Evolutionary conservation across 2,113 vertebrate species (phyloP), one percentile per base, ranked within the genome.

Genomic region (Microcebus lehilahytsara): DNA sequence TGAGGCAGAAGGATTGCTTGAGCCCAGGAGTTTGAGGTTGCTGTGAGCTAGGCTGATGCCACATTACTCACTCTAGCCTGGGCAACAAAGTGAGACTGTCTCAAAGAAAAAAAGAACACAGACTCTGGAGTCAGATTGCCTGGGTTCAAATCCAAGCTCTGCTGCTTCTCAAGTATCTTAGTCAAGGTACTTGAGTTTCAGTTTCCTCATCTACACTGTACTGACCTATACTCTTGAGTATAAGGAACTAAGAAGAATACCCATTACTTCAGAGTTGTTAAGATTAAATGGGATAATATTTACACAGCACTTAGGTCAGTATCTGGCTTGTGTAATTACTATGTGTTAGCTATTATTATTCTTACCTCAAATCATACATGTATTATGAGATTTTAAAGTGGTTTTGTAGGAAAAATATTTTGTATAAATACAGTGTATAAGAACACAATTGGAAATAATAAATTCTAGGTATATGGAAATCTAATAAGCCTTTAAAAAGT

Each of bases 281-380:
- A 19, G 56, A 85, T 89, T 80, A 89, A 78, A 85, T 95, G 51
- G 93, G n/a, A 93, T 84, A 72, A 32, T 60, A 88, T 67, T 87
- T 91, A 93, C 40, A 93, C 72, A 96, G 56, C 53, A 86, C 19
- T 93, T 95, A 90, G 27, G 58, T 89, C 51, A 85, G n/a, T 81
- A 30, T 83, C 56, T 77, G 13, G n/a, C 62, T 85, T 80, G 49
- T 37, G 9, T 85, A 56, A 42, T 46, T 93, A 58, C 23, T 51
- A 62, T 77, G 19, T 75, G 32, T 74, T 94, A 46, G 46, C 9
- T 67, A 27, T 62, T 92, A 58, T 69, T 87, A 67, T 77, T 91
- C 17, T 58, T 58, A 53, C 19, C 86, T 96, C 88, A 88, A 83
- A 49, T 75, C 46, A 56, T 83, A 85, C 3, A 79, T 71, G 34